Percentiles rank a stretch among this genome's conserved stretches.
Conservation (phyloP, 2,113 vertebrate species). For the Baryphthengus martii region DNA sequence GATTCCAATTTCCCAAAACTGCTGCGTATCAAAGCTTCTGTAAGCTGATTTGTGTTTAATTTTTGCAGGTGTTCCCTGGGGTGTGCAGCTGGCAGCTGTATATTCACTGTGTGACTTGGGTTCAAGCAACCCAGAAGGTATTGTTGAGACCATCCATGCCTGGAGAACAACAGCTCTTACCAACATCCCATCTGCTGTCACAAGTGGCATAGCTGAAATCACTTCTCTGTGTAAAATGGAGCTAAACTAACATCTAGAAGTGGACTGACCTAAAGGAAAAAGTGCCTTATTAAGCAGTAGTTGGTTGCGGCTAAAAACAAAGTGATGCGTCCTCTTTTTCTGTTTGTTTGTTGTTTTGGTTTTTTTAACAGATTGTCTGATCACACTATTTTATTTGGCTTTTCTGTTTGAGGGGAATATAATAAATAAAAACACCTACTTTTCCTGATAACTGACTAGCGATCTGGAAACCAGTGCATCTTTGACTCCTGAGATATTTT, state of each 20-base stretch:
- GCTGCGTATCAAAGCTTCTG: not conserved
- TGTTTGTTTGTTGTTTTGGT: too few relatives aligned
- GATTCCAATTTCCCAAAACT: not conserved
- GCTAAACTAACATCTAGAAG: not conserved
- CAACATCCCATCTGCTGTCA: conserved; percentile 78
- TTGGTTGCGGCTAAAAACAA: not conserved
- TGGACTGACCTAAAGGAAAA: not conserved
- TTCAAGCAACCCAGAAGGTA: conserved; percentile 83
- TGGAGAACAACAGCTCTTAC: conserved; percentile 77
- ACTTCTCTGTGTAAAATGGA: conserved; percentile 69
- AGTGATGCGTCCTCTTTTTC: not conserved
- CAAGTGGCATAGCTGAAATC: conserved; percentile 80
- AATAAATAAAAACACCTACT: not conserved
- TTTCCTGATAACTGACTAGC: not conserved
- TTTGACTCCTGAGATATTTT: not conserved
- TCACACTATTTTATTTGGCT: conserved; percentile 4
- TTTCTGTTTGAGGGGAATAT: conserved; percentile 14
- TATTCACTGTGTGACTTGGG: conserved; percentile 90
- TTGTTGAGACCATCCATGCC: conserved; percentile 75
- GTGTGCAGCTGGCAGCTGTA: conserved; percentile 88
- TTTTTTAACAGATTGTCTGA: not conserved
- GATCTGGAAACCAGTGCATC: not conserved
- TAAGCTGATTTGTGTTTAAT: not conserved
- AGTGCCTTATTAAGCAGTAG: conserved; percentile 36
- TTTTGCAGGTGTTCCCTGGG: conserved; percentile 86